phyloP scores from a whole-genome alignment of 2,888 invertebrate genomes.

The Torymus aiolomorphi region DNA sequence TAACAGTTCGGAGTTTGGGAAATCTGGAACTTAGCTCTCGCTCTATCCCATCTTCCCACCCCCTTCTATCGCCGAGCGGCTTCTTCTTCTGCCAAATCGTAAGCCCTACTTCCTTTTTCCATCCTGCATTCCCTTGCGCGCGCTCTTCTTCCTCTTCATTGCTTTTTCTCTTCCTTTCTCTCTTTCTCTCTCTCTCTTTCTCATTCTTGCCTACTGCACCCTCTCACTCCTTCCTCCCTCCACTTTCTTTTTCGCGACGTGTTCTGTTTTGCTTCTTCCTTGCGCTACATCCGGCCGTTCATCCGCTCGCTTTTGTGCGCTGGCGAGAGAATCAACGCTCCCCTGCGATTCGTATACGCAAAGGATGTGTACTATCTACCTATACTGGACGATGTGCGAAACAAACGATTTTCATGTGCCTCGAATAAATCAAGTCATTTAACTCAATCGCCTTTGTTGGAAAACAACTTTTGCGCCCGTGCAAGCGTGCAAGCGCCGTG shows the following conservation, averaged over 20 bases:
- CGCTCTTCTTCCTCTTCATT: constrained; percentile 27
- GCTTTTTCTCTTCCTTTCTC: not conserved
- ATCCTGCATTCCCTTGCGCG: not conserved
- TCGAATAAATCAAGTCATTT: too few relatives aligned
- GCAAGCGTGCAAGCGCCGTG: too few relatives aligned
- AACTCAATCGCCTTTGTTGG: too few relatives aligned
- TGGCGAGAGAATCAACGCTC: too few relatives aligned
- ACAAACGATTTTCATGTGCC: too few relatives aligned
- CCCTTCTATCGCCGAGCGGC: constrained; percentile 6
- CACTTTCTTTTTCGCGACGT: constrained; percentile 4
- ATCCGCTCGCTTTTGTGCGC: too few relatives aligned
- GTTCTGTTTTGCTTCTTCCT: constrained; percentile 3
- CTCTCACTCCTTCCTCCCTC: not conserved
- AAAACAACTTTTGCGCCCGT: too few relatives aligned
- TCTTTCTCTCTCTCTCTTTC: not conserved
- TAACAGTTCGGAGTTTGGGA: constrained; percentile 65
- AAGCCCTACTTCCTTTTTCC: constrained; percentile 53
- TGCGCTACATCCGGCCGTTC: not conserved
- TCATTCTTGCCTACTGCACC: not conserved
- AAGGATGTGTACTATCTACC: too few relatives aligned
- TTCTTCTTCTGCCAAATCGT: constrained; percentile 65
- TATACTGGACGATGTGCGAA: too few relatives aligned
- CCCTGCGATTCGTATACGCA: too few relatives aligned
- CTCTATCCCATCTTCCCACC: constrained; percentile 3
- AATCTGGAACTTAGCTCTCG: constrained; percentile 66